These are phyloP conservation scores for Hoplodrina blanda DNA, from an alignment of 2,888 invertebrate genomes.

Conservation along the genomic window DNA sequence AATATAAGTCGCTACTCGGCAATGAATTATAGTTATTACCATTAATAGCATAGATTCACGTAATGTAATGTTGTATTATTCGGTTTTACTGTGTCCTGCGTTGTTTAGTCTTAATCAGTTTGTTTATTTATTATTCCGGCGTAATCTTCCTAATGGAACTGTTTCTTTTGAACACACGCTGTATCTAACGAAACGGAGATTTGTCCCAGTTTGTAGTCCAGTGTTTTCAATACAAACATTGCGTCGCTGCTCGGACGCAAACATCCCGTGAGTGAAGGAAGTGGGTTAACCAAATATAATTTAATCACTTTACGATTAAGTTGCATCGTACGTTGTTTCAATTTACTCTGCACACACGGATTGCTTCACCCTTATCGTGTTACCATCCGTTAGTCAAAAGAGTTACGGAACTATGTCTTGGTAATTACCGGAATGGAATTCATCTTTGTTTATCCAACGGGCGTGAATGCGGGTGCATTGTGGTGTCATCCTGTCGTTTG, in stretches of 20 bases:
- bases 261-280: constrained; percentile 83
- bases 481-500: constrained; percentile 77
- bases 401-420: constrained; percentile 63
- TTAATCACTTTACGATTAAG: constrained; percentile 74
- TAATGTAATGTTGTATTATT: constrained; percentile 15
- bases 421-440: constrained; percentile 67
- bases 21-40: constrained; percentile 41
- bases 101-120: constrained; percentile 45
- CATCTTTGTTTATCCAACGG: constrained; percentile 74
- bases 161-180: constrained; percentile 70
- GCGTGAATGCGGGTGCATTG: constrained; percentile 83
- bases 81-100: constrained; percentile 20
- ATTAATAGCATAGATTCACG: constrained; percentile 22
- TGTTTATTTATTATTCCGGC: constrained; percentile 43
- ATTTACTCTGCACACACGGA: constrained; percentile 59
- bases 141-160: constrained; percentile 74
- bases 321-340: constrained; percentile 64
- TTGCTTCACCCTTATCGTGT: constrained; percentile 60
- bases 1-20: constrained; percentile 54
- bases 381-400: constrained; percentile 58
- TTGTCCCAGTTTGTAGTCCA: constrained; percentile 76
- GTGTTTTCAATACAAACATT: constrained; percentile 84
- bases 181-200: constrained; percentile 69
- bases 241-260: constrained; percentile 77
- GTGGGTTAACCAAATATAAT: constrained; percentile 81